Evolutionary conservation across 2,797 vertebrate species (phyloP), one percentile per base, ranked within the genome.

Genomic region (Pachyuromys duprasi): DNA sequence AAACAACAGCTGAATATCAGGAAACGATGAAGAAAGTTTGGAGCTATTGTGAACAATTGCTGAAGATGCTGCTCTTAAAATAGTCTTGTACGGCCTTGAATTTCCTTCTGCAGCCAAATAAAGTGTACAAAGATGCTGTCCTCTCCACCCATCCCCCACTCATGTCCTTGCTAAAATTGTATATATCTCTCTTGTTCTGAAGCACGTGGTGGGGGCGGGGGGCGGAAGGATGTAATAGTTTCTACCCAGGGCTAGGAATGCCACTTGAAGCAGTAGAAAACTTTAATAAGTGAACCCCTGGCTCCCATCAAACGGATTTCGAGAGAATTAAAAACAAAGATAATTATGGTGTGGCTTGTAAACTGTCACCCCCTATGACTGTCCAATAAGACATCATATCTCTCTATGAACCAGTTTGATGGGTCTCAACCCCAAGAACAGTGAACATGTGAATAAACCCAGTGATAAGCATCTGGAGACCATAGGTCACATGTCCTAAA

Each of bases 301-400:
- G 45, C 49, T 90, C 45, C 33, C 88, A 55, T 63, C 75, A 94
- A 72, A 86, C 22, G 13, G 4, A 33, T 76, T 96, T 63, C 89
- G 83, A 95, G 76, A 63, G 69, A 91, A 31, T 78, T 96, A 89
- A 76, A 89, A 95, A 24, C 63, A 94, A 93, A 86, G 76, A 83
- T 45, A 78, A 91, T 60, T 75, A 78, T 36, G 87, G 33, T 90
- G 31, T 82, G 67, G 75, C 18, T 92, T 28, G 60, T 15, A 39
- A 90, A 42, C 67, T 92, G 49, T 87, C 96, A 63, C 83, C 24
- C n/a, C 20, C 5, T 57, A 49, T n/a, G 39, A 81, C 69, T 86
- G 45, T 53, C 75, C 31, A 42, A 65, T 74, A 92, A 93, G 28
- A 60, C 36, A 86, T 24, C 28, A 18, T 18, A 57, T 18, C 55